Conservation (phyloP, 2,888 invertebrate species). For the Epistrophe eligans region DNA sequence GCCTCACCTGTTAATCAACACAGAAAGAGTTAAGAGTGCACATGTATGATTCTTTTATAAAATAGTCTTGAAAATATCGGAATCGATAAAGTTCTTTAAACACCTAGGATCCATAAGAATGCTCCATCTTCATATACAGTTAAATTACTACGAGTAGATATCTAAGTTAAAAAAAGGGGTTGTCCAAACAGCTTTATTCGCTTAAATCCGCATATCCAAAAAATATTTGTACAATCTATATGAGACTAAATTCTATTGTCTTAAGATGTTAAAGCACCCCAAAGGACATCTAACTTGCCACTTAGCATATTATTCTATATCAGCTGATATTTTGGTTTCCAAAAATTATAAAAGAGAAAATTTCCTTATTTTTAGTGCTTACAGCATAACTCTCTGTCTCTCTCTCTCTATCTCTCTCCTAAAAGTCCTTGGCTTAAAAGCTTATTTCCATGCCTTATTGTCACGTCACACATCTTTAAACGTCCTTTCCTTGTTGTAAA, state of each 20-base stretch:
- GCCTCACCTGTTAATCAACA: background rate
- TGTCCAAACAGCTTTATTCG: background rate
- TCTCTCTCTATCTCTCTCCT: background rate
- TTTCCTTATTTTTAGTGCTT: background rate
- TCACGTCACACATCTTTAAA: background rate
- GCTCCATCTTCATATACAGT: background rate
- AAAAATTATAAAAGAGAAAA: constrained; percentile 7
- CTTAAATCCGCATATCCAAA: background rate
- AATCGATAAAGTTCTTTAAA: background rate
- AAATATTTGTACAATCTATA: constrained; percentile 1
- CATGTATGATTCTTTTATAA: too few relatives aligned
- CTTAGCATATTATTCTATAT: background rate
- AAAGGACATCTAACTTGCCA: constrained; percentile 1
- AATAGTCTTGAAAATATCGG: background rate
- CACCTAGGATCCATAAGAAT: background rate
- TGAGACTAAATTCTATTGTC: background rate
- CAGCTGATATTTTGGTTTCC: background rate
- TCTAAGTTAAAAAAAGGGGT: background rate
- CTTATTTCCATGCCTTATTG: constrained; percentile 5
- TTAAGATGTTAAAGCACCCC: constrained; percentile 10
- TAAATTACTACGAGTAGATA: background rate
- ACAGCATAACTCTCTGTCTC: background rate
- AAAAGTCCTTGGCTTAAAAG: constrained; percentile 21
- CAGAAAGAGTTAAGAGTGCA: too few relatives aligned
- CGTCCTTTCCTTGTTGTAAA: constrained; percentile 21